These are phyloP conservation scores for Phrixothrix hirtus DNA, from an alignment of 2,888 invertebrate genomes.

Conservation along the genomic window DNA sequence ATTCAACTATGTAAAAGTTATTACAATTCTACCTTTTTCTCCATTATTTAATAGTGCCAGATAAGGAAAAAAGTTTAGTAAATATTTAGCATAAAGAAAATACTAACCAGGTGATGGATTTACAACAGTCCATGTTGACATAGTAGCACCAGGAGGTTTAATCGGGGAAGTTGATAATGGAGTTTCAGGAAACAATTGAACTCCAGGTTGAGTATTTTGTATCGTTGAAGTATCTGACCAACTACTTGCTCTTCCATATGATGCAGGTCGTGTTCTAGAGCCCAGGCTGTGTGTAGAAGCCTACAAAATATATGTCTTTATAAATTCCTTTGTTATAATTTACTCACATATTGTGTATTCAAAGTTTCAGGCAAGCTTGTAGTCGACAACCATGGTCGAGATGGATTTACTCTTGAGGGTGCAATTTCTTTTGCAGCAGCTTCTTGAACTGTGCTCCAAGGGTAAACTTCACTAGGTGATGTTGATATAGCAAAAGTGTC, in stretches of 20 bases:
- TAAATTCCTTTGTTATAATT: too few species aligned
- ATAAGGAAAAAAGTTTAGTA: too few species aligned
- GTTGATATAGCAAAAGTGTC: conserved; percentile 45
- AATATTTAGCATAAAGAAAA: too few species aligned
- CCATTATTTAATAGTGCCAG: too few species aligned
- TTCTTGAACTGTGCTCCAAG: conserved; percentile 48
- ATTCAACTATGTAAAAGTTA: too few species aligned
- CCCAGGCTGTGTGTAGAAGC: conserved; percentile 39
- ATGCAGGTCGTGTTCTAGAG: conserved; percentile 54
- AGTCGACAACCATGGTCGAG: conserved; percentile 34
- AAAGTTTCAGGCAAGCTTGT: background rate
- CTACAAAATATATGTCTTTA: too few species aligned
- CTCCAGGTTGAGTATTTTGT: conserved; percentile 26
- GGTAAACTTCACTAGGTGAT: conserved; percentile 50
- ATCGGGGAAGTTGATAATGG: conserved; percentile 38
- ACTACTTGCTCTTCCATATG: conserved; percentile 59
- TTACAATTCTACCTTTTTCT: too few species aligned
- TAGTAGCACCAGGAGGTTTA: conserved; percentile 46
- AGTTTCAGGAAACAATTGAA: conserved; percentile 41
- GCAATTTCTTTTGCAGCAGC: conserved; percentile 40
- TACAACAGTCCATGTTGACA: conserved; percentile 45
- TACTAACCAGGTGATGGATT: conserved; percentile 17
- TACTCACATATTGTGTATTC: conserved; percentile 20
- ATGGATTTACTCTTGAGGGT: conserved; percentile 37
- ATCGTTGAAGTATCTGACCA: conserved; percentile 48